These are phyloP conservation scores for Vipera ursinii DNA, from an alignment of 2,797 vertebrate species.

Conservation along the genomic window DNA sequence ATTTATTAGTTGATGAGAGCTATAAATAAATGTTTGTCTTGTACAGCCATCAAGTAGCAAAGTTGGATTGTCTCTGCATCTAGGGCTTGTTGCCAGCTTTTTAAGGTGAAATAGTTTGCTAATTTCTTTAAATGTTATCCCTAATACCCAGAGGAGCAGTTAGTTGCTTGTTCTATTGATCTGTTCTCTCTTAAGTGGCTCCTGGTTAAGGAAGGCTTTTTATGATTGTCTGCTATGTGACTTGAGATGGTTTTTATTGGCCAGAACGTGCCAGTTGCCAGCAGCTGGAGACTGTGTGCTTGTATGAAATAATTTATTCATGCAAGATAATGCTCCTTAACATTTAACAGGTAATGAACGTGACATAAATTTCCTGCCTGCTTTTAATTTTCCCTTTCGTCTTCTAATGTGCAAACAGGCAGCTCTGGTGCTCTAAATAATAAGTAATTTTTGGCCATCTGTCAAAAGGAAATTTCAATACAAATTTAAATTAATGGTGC, in stretches of 20 bases:
- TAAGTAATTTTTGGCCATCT: constrained; percentile 87
- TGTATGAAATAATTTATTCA: constrained; percentile 78
- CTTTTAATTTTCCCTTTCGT: constrained; percentile 78
- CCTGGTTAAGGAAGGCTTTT: constrained; percentile 69
- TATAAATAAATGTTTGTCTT: constrained; percentile 58
- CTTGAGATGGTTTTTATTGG: constrained; percentile 69
- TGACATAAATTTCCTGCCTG: constrained; percentile 78
- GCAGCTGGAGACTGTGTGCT: constrained; percentile 69
- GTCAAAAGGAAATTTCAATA: constrained; percentile 84
- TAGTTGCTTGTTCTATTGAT: constrained; percentile 69
- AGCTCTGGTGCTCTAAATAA: constrained; percentile 80
- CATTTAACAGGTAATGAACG: constrained; percentile 81
- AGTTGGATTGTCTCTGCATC: constrained; percentile 56
- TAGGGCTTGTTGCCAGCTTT: constrained; percentile 60
- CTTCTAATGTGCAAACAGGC: constrained; percentile 79
- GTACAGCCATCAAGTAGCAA: constrained; percentile 28
- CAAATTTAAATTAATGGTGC: constrained; percentile 87
- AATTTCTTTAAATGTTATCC: constrained; percentile 72
- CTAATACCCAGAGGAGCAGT: constrained; percentile 71
- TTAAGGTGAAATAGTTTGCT: constrained; percentile 71
- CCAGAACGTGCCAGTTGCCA: constrained; percentile 64
- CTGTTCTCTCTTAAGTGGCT: constrained; percentile 68
- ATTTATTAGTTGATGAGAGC: constrained; percentile 52
- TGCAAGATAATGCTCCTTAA: constrained; percentile 76
- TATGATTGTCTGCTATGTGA: constrained; percentile 70